A percentile compares a stretch with the other conserved stretches of the same genome.
These are phyloP conservation scores for Myoxocephalus aenaeus DNA, from an alignment of 2,797 vertebrate species.

Conservation along the genomic window DNA sequence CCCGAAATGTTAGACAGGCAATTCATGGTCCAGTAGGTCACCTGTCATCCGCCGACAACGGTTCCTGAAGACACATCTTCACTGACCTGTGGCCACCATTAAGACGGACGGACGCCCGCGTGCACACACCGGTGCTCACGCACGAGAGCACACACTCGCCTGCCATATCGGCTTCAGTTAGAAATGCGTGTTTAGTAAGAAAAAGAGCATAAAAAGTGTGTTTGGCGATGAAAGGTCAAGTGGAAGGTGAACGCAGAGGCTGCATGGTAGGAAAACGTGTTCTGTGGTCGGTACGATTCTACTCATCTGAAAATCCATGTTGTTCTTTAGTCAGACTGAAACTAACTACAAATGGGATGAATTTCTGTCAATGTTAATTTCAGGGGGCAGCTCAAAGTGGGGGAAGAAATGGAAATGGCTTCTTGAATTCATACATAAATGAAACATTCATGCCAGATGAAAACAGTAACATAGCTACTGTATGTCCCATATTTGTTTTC, in stretches of 20 bases:
- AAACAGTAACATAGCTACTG: constrained; percentile 64
- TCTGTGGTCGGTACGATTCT: constrained; percentile 26
- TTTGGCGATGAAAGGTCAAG: constrained; percentile 57
- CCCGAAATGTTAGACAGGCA: constrained; percentile 78
- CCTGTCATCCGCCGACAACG: constrained; percentile 80
- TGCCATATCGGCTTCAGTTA: constrained; percentile 57
- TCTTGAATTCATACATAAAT: constrained; percentile 77
- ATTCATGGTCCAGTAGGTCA: constrained; percentile 77
- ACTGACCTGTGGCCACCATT: constrained; percentile 78
- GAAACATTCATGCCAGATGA: constrained; percentile 67
- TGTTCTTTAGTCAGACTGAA: constrained; percentile 10
- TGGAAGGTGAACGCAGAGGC: constrained; percentile 43
- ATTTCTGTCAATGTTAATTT: constrained; percentile 59
- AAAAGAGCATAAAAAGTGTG: constrained; percentile 52
- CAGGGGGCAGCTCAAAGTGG: constrained; percentile 37
- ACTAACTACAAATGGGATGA: constrained; percentile 26
- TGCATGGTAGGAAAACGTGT: constrained; percentile 21
- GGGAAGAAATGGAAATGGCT: constrained; percentile 65
- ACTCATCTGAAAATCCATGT: constrained; percentile 17
- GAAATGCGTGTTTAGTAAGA: constrained; percentile 61
- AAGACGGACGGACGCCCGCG: constrained; percentile 43
- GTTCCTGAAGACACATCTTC: constrained; percentile 76
- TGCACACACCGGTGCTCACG: background rate
- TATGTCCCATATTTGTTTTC: constrained; percentile 74
- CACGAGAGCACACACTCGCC: constrained; percentile 25